phyloP scores from a whole-genome alignment of 1,140 invertebrate species.

The Teleopsis dalmanni region DNA sequence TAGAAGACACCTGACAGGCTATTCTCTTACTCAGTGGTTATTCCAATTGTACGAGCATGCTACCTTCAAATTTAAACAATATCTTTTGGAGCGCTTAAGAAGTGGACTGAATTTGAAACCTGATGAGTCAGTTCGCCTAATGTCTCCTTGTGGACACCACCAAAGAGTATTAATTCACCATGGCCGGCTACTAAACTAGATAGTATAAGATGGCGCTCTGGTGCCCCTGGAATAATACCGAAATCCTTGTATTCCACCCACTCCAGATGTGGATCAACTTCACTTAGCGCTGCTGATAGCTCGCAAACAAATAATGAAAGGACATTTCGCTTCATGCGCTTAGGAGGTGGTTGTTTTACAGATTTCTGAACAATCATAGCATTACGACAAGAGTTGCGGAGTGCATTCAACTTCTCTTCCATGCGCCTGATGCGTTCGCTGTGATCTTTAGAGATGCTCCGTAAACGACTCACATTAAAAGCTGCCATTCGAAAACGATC shows the following conservation, averaged over 20 bases:
- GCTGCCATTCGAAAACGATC: slow-evolving; percentile 43
- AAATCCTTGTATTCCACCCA: slow-evolving; percentile 67
- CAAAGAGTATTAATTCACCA: slow-evolving; percentile 90
- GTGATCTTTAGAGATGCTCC: slow-evolving; percentile 37
- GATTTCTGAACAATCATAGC: slow-evolving; percentile 18
- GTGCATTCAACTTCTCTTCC: slow-evolving; percentile 43
- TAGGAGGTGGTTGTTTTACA: slow-evolving; percentile 40
- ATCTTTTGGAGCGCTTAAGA: slow-evolving; percentile 66
- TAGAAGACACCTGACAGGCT: too few species aligned
- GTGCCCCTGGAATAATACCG: slow-evolving; percentile 56
- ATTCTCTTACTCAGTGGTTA: too few species aligned
- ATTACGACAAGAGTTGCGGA: slow-evolving; percentile 34
- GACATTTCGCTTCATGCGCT: slow-evolving; percentile 51
- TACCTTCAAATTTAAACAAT: slow-evolving; percentile 60
- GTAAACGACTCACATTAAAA: slow-evolving; percentile 34
- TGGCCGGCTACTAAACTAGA: slow-evolving; percentile 83
- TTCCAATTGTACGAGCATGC: too few species aligned
- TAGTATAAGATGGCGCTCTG: slow-evolving; percentile 82
- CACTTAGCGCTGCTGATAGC: slow-evolving; percentile 57
- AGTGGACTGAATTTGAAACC: slow-evolving; percentile 73
- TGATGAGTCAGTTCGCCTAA: slow-evolving; percentile 49
- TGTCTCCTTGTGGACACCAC: slow-evolving; percentile 77
- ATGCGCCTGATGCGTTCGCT: slow-evolving; percentile 40
- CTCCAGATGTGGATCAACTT: slow-evolving; percentile 55
- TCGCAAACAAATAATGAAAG: slow-evolving; percentile 82